Percentiles rank a stretch among this genome's conserved stretches.
Evolutionary conservation across 2,888 invertebrate species (phyloP).

Genomic region (Macrostomum cliftonense): DNA sequence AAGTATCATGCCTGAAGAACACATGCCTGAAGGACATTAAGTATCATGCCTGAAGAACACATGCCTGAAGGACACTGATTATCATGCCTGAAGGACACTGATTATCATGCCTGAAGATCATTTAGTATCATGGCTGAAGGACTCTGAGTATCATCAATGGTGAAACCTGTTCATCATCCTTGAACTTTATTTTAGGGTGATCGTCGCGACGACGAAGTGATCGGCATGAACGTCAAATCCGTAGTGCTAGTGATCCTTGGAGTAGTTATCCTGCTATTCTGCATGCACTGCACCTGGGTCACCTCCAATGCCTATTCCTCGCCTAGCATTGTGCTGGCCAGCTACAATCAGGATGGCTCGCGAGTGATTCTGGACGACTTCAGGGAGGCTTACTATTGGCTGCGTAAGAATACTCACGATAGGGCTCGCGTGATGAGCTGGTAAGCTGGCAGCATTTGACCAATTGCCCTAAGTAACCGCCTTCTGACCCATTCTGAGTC

Average conservation of each 20-base stretch:
- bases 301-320: constrained; percentile 97
- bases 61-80: too few species aligned
- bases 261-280: constrained; percentile 66
- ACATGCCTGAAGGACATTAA: too few species aligned
- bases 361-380: constrained; percentile 11
- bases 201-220: constrained; percentile 41
- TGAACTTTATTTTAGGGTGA: constrained; percentile 6
- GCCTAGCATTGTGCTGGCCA: constrained; percentile 92
- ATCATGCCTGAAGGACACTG: too few species aligned
- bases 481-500: too few species aligned
- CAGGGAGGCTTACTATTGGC: constrained; percentile 86
- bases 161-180: too few species aligned
- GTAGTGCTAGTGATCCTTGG: constrained; percentile 75
- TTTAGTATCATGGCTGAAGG: too few species aligned
- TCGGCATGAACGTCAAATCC: constrained; percentile 77
- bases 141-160: too few species aligned
- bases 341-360: constrained; percentile 73
- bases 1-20: too few species aligned
- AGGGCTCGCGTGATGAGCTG: constrained; percentile 94
- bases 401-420: constrained; percentile 85
- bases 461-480: too few species aligned
- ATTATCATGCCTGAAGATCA: too few species aligned
- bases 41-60: too few species aligned
- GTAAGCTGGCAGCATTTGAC: too few species aligned
- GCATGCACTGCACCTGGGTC: constrained; percentile 95